These are phyloP conservation scores for Procambarus clarkii DNA, from an alignment of 1,140 invertebrate genomes.

Conservation along the genomic window DNA sequence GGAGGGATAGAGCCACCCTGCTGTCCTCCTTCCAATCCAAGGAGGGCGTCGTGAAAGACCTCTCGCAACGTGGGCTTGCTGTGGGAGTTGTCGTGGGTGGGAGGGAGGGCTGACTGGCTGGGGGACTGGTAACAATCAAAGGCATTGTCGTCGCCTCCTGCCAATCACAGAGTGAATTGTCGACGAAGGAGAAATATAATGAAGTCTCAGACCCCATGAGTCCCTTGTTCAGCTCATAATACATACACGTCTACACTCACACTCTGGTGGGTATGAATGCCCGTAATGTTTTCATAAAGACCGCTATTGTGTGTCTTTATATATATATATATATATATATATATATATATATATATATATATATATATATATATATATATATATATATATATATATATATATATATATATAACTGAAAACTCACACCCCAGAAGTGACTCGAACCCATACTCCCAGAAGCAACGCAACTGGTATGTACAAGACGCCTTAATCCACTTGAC, in stretches of 20 bases:
- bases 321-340: too few relatives aligned
- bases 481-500: too few relatives aligned
- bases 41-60: constrained; percentile 1
- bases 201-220: background rate
- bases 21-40: background rate
- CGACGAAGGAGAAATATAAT: constrained; percentile 17
- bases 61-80: constrained; percentile 1
- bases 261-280: background rate
- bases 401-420: too few relatives aligned
- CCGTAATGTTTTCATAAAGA: background rate
- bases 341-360: too few relatives aligned
- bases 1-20: constrained; percentile 3
- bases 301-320: too few relatives aligned
- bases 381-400: too few relatives aligned
- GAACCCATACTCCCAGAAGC: too few relatives aligned
- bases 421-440: too few relatives aligned
- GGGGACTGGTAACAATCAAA: background rate
- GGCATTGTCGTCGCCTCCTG: constrained; percentile 21
- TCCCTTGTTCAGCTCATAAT: constrained; percentile 9
- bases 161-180: constrained; percentile 31
- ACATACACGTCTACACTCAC: constrained; percentile 17
- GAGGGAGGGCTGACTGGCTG: background rate
- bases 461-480: too few relatives aligned
- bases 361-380: too few relatives aligned
- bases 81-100: too few relatives aligned